Conservation (phyloP, 2,888 invertebrate species). For the Digitonthophagus gazella region DNA sequence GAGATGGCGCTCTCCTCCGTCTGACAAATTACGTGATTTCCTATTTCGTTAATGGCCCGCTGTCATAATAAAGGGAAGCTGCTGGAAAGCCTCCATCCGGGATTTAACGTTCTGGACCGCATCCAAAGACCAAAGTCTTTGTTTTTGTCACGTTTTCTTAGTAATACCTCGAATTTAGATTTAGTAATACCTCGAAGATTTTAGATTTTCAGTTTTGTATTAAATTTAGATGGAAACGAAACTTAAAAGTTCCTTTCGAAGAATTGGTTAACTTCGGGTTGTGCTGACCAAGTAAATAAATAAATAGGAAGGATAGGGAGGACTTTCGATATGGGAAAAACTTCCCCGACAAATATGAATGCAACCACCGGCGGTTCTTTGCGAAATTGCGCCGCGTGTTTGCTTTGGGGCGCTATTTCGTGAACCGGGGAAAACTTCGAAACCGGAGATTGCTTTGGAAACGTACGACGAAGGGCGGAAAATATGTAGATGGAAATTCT, state of each 20-base stretch:
- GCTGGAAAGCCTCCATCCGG: not conserved
- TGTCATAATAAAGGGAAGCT: not conserved
- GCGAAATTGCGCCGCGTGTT: not conserved
- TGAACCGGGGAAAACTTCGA: not conserved
- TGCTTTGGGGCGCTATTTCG: not conserved
- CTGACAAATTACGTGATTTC: not conserved
- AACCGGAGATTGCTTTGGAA: not conserved
- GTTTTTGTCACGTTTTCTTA: not conserved
- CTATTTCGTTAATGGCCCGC: not conserved
- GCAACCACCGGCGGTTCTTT: not conserved
- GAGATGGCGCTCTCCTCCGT: not conserved
- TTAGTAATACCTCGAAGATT: no score
- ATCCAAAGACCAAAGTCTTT: not conserved
- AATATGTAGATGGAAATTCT: not conserved
- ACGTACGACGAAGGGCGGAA: not conserved
- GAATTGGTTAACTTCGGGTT: not conserved
- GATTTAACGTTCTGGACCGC: not conserved
- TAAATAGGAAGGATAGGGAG: not conserved
- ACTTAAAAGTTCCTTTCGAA: not conserved
- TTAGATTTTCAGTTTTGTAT: not conserved
- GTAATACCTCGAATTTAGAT: no score
- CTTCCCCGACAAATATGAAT: not conserved
- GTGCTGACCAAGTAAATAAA: not conserved
- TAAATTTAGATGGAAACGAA: no score
- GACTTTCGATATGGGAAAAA: not conserved